These are phyloP conservation scores for Hexactinellida sp. DNA, from an alignment of 37 sponge, comb jelly and placozoan species.

Conservation along the genomic window DNA sequence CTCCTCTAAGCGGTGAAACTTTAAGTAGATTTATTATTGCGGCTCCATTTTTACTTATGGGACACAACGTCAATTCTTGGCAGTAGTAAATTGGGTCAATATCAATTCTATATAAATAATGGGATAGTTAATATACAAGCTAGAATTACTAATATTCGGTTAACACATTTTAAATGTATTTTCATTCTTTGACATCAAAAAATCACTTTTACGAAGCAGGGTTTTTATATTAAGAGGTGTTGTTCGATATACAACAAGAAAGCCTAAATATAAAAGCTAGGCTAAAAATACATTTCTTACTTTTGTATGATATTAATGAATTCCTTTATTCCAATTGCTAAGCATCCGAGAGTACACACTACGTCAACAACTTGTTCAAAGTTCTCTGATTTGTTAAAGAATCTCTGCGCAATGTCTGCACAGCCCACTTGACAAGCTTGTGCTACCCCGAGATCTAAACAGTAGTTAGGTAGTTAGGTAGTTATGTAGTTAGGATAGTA, in stretches of 20 bases:
- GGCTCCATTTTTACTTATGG: conserved; percentile 57
- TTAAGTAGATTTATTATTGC: conserved; percentile 43
- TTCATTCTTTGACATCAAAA: no score
- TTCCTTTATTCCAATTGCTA: conserved; percentile 51
- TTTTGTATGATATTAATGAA: conserved; percentile 60
- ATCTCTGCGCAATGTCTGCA: conserved; percentile 36
- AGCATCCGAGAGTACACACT: conserved; percentile 56
- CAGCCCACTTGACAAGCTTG: conserved; percentile 57
- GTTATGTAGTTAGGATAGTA: no score
- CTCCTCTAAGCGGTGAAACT: conserved; percentile 34
- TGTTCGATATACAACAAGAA: neutral
- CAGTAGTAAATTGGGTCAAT: conserved; percentile 85
- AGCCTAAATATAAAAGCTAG: neutral
- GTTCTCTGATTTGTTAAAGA: neutral
- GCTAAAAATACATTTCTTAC: conserved; percentile 24
- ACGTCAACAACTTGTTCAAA: conserved; percentile 24
- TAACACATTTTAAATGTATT: no score
- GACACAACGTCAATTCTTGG: conserved; percentile 47
- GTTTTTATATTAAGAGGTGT: no score
- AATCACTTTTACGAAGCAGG: no score
- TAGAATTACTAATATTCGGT: no score
- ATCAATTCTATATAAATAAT: conserved; percentile 52
- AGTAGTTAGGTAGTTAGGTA: no score
- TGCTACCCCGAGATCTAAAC: conserved; percentile 61
- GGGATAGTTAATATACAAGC: no score